Base-by-base conservation (phyloP, 1,140 invertebrate species). In the Plectrocnemia conspersa region DNA sequence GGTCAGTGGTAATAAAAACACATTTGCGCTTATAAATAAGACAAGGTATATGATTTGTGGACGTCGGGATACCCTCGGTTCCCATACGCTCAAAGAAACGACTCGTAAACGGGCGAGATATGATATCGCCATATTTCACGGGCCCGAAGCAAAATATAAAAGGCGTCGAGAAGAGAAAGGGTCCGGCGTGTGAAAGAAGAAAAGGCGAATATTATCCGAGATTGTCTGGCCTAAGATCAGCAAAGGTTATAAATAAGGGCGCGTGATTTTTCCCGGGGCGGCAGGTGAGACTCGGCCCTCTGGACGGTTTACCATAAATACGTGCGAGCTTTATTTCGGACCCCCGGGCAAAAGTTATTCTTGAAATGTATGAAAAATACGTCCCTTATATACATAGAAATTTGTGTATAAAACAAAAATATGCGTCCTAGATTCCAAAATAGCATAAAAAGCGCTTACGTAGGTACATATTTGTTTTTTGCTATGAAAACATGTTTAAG, bases 191-290 rank as follows among this genome's bases (percentile, higher is more conserved):
- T n/a, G n/a, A n/a, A n/a, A 22, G 16, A 13, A 4, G 22, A n/a
- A 48, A 21, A 35, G 40, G 22, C 19, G 46, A 35, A 48, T 35
- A 48, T 35, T 48, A 15, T 18, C 46, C 16, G 46, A 35, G 46
- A 48, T 48, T 35, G 46, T 48, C 27, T 48, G 46, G 15, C 29
- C 29, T 15, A 50, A 50, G 38, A 50, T 27, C 21, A 11, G 15
- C 15, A 36, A 38, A 23, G 47, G 33, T 38, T 38, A 50, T 50
- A 50, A 50, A 50, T 50, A 50, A 38, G 32, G 35, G 18, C 11
- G 22, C 35, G 33, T 50, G 33, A 50, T 50, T 50, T 50, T 38
- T 38, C 10, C n/a, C 32, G 13, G 22, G 19, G n/a, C 22, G 47
- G 7, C 33, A 38, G 33, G 23, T 50, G 47, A 50, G 47, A 50